These are phyloP conservation scores for Dermatemys mawii DNA, from an alignment of 2,113 vertebrate genomes.

Conservation along the genomic window DNA sequence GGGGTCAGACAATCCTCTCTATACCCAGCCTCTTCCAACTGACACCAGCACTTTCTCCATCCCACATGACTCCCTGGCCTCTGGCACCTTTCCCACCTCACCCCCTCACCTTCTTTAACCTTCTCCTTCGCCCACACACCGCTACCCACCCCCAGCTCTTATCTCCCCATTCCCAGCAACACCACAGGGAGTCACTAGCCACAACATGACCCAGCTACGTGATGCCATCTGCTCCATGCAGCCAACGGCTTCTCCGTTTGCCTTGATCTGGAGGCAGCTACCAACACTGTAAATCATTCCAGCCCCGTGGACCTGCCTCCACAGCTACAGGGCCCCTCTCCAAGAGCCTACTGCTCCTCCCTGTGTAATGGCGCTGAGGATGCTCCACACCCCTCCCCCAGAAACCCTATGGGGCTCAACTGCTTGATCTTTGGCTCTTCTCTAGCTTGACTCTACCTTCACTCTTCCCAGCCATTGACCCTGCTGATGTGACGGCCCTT, in stretches of 20 bases:
- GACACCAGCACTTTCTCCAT: neutral
- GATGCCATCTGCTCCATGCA: neutral
- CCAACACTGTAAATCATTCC: neutral
- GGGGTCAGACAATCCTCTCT: neutral
- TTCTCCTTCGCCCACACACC: neutral
- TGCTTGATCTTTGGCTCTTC: neutral
- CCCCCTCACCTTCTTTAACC: too few relatives aligned
- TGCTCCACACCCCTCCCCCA: neutral
- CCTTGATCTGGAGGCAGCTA: neutral
- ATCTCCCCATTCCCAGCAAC: neutral
- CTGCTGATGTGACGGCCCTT: conserved; percentile 10
- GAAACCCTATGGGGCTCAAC: neutral
- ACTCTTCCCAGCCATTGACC: conserved; percentile 27
- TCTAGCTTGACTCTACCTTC: neutral
- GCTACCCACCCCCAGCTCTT: neutral
- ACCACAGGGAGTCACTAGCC: neutral
- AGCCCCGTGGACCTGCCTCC: neutral
- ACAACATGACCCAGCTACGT: neutral
- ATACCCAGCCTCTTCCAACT: neutral
- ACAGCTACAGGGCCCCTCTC: neutral
- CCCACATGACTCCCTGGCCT: neutral
- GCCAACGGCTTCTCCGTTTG: neutral
- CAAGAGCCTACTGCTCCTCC: neutral
- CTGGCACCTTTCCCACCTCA: neutral
- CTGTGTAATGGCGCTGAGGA: neutral